phyloP scores from a whole-genome alignment of 2,888 invertebrate species.

The Leucoptera coffeella region DNA sequence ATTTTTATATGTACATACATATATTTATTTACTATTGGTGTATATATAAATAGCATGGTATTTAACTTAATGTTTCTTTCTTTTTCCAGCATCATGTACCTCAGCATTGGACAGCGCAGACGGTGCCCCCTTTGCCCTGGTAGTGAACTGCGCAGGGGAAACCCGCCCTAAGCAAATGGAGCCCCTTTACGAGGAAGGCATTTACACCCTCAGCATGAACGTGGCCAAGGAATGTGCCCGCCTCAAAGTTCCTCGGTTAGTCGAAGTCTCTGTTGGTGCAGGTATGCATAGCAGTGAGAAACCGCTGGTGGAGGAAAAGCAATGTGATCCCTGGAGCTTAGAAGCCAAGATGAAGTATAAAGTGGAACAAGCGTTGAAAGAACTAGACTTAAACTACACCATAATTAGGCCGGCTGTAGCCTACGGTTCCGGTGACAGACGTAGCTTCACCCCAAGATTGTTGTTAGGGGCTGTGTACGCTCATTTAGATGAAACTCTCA shows the following conservation, averaged over 20 bases:
- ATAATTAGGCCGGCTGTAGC: constrained; percentile 79
- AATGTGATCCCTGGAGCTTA: constrained; percentile 78
- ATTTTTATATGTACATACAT: too few relatives aligned
- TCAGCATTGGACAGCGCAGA: constrained; percentile 63
- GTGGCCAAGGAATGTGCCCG: constrained; percentile 74
- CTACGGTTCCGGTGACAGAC: constrained; percentile 79
- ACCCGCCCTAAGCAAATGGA: constrained; percentile 85
- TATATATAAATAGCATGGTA: too few relatives aligned
- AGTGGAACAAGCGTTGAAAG: constrained; percentile 71
- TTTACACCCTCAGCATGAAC: constrained; percentile 74
- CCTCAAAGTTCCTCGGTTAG: constrained; percentile 60
- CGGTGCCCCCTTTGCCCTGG: constrained; percentile 62
- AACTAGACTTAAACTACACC: constrained; percentile 64
- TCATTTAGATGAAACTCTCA: constrained; percentile 84
- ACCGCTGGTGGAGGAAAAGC: constrained; percentile 72
- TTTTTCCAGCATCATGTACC: constrained; percentile 66
- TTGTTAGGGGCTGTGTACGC: constrained; percentile 86
- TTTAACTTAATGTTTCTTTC: too few relatives aligned
- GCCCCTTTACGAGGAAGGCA: constrained; percentile 86
- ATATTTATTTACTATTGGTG: too few relatives aligned
- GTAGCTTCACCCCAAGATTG: constrained; percentile 76
- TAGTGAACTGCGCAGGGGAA: constrained; percentile 88
- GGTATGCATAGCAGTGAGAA: constrained; percentile 73
- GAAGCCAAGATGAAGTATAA: constrained; percentile 77
- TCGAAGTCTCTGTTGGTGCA: constrained; percentile 83